Base-by-base conservation (phyloP, 2,113 vertebrate species). In the Aramus guarauna region DNA sequence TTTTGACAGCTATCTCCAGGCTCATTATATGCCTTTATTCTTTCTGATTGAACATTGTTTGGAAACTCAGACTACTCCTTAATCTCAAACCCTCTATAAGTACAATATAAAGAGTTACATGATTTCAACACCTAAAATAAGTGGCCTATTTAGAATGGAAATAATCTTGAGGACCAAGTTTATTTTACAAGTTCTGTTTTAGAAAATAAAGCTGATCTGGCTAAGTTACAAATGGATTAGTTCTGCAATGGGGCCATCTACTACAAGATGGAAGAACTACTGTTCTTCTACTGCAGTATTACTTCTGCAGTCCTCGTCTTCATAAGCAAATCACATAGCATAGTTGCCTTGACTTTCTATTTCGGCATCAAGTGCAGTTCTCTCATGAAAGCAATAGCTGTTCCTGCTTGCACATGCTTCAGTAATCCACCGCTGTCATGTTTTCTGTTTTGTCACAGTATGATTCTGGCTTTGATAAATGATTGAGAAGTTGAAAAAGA, bases 391-490 rank as follows among this genome's bases (percentile, higher is more conserved):
- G 36, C 0, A 8, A 41, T 32, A 81, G 45, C 83, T 64, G 56
- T 56, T 95, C 43, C 55, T 90, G 5, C 58, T 77, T 94, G 81
- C 60, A 36, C 19, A 15, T 37, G 69, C 60, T 53, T 90, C 23
- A 78, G 48, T 94, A 92, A 92, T 95, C 92, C 62, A 32, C 64
- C 64, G 69, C 94, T 96, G 6, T 66, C 15, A 9, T 91, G 78
- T 97, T 92, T 97, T 95, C 92, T 97, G 77, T 96, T 78, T 97
- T 95, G 93, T 93, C 97, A 26, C 98, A 99, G 99, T 98, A 99
- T 99, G 99, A 99, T 99, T 96, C 98, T 99, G 98, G 99, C 99
- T 95, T 97, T 99, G 97, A 99, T 99, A 97, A 99, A 99, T 72
- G 99, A 99, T 97, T 99, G 99, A 97, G 96, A 99, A 92, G 94